A percentile compares a stretch with the other conserved stretches of the same genome.
phyloP scores from a whole-genome alignment of 2,888 invertebrate species.

The Folsomia candida region DNA sequence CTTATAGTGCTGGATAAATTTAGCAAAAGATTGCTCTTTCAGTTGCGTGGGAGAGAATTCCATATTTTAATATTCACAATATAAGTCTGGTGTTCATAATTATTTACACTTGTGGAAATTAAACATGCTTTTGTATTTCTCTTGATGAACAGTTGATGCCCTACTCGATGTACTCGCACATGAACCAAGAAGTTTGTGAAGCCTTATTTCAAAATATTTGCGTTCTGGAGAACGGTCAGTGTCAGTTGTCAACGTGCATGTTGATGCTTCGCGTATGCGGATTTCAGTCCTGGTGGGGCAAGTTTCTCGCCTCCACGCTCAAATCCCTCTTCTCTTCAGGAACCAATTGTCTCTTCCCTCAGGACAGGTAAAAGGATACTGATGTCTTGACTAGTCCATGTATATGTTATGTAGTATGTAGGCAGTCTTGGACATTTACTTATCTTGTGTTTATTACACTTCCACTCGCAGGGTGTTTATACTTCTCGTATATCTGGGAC shows the following conservation, averaged over 20 bases:
- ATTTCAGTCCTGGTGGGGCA: conserved; percentile 82
- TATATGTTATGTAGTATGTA: too few species aligned
- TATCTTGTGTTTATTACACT: neutral
- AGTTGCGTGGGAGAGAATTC: too few species aligned
- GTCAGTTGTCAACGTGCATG: conserved; percentile 75
- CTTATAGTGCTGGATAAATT: too few species aligned
- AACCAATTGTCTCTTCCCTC: conserved; percentile 75
- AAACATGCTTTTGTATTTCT: neutral
- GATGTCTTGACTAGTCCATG: neutral
- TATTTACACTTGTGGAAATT: too few species aligned
- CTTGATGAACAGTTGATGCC: neutral
- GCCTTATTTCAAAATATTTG: conserved; percentile 70
- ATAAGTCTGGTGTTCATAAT: too few species aligned
- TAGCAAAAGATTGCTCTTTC: too few species aligned
- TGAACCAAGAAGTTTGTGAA: conserved; percentile 59
- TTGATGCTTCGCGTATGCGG: conserved; percentile 75
- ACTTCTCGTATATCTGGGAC: conserved; percentile 79
- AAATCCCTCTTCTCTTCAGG: conserved; percentile 74
- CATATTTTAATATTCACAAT: too few species aligned
- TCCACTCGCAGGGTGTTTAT: conserved; percentile 69
- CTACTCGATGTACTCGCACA: conserved; percentile 54
- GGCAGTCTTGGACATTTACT: conserved; percentile 4
- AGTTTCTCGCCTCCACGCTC: conserved; percentile 79
- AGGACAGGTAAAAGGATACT: conserved; percentile 69
- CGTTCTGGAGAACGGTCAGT: conserved; percentile 73